Percentiles rank a stretch among this genome's conserved stretches.
Conservation (phyloP, 1,140 invertebrate species). For the Drosophila kikkawai region DNA sequence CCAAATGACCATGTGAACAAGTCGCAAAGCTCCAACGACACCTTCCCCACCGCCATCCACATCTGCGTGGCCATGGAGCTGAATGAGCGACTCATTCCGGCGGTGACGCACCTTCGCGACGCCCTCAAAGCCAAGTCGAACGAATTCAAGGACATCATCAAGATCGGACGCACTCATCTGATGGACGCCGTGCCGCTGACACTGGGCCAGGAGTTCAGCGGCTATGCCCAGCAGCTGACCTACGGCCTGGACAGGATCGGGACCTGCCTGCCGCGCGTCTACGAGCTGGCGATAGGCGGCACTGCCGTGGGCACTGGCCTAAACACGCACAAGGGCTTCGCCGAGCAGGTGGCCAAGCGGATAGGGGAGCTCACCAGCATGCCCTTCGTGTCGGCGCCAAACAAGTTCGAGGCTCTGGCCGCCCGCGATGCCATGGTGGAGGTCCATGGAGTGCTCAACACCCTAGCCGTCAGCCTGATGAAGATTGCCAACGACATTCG, state of each 20-base stretch:
- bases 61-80: constrained; percentile 97
- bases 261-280: constrained; percentile 92
- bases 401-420: constrained; percentile 99
- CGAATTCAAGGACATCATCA: constrained; percentile 96
- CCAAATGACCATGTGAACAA: constrained; percentile 99
- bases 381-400: constrained; percentile 96
- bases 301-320: constrained; percentile 99
- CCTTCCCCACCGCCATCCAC: constrained; percentile 99
- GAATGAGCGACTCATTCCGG: constrained; percentile 92
- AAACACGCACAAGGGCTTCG: constrained; percentile 93
- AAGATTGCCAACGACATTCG: constrained; percentile 99
- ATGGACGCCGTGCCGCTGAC: constrained; percentile 99
- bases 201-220: constrained; percentile 99
- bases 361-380: constrained; percentile 92
- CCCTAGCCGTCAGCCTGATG: constrained; percentile 97
- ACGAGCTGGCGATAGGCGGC: constrained; percentile 97
- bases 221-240: constrained; percentile 94
- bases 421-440: constrained; percentile 98
- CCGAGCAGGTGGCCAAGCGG: constrained; percentile 94
- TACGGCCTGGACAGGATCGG: constrained; percentile 95
- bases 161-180: constrained; percentile 94
- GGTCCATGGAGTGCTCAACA: constrained; percentile 97
- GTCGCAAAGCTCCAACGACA: constrained; percentile 99
- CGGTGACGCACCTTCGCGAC: constrained; percentile 90
- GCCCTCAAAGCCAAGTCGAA: constrained; percentile 91